Percentiles rank a stretch among this genome's conserved stretches.
These are phyloP conservation scores for Lagopus muta DNA, from an alignment of 2,113 vertebrate species.

Conservation along the genomic window DNA sequence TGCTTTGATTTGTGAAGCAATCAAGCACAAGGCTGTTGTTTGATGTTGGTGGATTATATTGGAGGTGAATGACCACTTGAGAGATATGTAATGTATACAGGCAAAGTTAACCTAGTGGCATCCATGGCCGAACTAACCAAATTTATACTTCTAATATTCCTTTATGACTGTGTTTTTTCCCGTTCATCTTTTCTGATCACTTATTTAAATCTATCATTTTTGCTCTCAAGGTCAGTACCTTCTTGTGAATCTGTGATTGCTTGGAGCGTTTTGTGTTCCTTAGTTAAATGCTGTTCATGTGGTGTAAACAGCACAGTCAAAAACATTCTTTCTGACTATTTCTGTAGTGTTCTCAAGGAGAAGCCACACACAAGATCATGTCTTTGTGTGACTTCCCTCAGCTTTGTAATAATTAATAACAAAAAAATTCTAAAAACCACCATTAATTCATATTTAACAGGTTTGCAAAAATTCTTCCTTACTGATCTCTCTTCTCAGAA, in stretches of 20 bases:
- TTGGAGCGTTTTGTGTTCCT: not conserved
- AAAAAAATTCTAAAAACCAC: too few species aligned
- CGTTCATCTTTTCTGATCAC: fast-evolving
- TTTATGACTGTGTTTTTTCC: not conserved
- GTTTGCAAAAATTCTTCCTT: too few species aligned
- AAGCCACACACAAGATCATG: not conserved
- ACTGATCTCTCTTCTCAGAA: too few species aligned
- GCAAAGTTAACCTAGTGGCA: not conserved
- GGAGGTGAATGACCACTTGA: not conserved
- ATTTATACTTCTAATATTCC: not conserved
- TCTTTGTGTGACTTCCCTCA: not conserved
- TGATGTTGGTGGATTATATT: fast-evolving
- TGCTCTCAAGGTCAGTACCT: not conserved
- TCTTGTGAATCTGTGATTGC: not conserved
- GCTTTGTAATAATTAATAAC: not conserved
- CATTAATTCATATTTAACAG: too few species aligned
- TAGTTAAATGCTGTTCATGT: not conserved
- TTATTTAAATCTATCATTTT: not conserved
- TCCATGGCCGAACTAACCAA: not conserved
- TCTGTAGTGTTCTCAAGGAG: not conserved
- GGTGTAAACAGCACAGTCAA: not conserved
- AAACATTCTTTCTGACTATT: not conserved
- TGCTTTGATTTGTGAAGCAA: not conserved
- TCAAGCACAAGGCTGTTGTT: not conserved
- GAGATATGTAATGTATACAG: not conserved